Evolutionary conservation across 2,113 vertebrate species (phyloP).

Genomic region (Semicossyphus pulcher): DNA sequence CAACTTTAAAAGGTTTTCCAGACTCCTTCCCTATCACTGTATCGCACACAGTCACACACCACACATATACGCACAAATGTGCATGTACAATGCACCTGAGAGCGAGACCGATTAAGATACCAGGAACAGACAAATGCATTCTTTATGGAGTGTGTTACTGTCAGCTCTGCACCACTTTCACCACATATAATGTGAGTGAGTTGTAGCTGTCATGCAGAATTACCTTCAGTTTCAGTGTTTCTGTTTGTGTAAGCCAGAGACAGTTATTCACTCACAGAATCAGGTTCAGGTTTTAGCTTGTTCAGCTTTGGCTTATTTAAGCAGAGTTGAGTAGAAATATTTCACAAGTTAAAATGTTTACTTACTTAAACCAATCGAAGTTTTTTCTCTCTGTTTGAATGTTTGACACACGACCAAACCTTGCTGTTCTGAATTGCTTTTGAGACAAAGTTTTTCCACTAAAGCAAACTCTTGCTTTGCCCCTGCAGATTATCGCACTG

Average conservation of each 20-base stretch:
- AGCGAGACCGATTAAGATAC: constrained; percentile 56
- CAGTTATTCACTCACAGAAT: constrained; percentile 4
- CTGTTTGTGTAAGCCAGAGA: background rate
- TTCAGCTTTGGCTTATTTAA: background rate
- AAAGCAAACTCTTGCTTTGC: background rate
- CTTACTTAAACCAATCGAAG: background rate
- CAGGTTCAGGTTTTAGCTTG: constrained; percentile 8
- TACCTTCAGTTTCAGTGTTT: constrained; percentile 33
- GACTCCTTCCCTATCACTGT: constrained; percentile 8
- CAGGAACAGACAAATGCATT: constrained; percentile 56
- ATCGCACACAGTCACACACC: constrained; percentile 15
- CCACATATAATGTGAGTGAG: constrained; percentile 20
- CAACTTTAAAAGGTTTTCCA: constrained; percentile 72
- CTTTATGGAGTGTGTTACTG: constrained; percentile 47
- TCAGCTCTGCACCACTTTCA: constrained; percentile 38
- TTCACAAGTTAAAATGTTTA: background rate
- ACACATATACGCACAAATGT: constrained; percentile 34
- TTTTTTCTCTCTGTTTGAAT: background rate
- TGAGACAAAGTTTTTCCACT: constrained; percentile 9
- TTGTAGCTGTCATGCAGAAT: constrained; percentile 40
- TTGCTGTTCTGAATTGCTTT: background rate
- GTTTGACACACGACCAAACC: background rate
- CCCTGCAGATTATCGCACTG: constrained; percentile 93
- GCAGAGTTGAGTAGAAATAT: background rate
- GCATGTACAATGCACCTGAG: constrained; percentile 50